Conservation (phyloP, 1,140 invertebrate genomes). For the Calephelis nemesis region DNA sequence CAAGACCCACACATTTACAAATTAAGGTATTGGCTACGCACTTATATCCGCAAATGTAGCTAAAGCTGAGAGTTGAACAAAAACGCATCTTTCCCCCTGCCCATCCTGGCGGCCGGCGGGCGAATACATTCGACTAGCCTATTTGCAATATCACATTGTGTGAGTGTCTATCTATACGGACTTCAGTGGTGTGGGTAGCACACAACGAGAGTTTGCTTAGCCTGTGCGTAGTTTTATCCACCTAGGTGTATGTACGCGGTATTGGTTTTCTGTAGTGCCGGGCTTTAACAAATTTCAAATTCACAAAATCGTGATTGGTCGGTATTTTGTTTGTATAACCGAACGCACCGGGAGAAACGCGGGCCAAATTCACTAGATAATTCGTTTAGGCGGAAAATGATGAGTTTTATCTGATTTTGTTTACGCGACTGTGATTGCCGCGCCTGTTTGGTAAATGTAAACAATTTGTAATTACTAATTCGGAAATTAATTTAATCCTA, state of each 20-base stretch:
- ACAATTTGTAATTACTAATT: conserved; percentile 39
- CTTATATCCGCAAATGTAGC: conserved; percentile 70
- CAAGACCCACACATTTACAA: conserved; percentile 39
- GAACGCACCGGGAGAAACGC: conserved; percentile 50
- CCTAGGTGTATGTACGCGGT: conserved; percentile 61
- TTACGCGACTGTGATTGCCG: conserved; percentile 41
- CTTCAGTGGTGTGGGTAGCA: conserved; percentile 43
- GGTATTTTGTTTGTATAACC: conserved; percentile 75
- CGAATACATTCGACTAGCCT: conserved; percentile 76
- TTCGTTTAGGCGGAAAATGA: conserved; percentile 70
- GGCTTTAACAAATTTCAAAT: conserved; percentile 78
- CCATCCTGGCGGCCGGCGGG: conserved; percentile 59
- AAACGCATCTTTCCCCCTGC: conserved; percentile 71
- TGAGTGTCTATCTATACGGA: conserved; percentile 59
- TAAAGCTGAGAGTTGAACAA: conserved; percentile 70
- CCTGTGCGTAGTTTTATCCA: conserved; percentile 68
- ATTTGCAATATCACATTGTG: conserved; percentile 75
- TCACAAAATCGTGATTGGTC: conserved; percentile 78
- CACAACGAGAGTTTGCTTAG: conserved; percentile 65
- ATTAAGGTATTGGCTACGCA: conserved; percentile 68
- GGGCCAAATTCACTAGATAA: conserved; percentile 67
- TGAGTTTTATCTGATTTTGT: conserved; percentile 69
- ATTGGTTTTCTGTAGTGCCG: conserved; percentile 75
- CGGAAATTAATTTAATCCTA: conserved; percentile 28
- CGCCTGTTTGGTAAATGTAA: conserved; percentile 35